These are phyloP conservation scores for Falcaria lacertinaria DNA, from an alignment of 2,888 invertebrate species.

Conservation along the genomic window DNA sequence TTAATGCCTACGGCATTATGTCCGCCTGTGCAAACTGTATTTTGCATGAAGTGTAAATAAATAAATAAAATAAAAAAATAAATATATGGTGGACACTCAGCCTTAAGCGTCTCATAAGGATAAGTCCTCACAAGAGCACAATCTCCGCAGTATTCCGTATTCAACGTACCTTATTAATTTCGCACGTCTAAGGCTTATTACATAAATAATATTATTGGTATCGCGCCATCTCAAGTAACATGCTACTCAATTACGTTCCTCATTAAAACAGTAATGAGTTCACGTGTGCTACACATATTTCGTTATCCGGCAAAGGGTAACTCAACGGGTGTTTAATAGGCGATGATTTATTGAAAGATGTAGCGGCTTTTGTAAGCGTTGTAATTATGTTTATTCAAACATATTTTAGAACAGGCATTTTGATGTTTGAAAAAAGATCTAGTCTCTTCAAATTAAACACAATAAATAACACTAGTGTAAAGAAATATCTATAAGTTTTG, in stretches of 20 bases:
- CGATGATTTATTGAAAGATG: not conserved
- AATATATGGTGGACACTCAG: no score
- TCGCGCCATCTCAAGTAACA: constrained; percentile 6
- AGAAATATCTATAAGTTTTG: no score
- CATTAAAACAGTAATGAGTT: constrained; percentile 17
- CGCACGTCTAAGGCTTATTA: constrained; percentile 1
- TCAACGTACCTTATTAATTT: not conserved
- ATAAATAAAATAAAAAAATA: no score
- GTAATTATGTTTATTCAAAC: no score
- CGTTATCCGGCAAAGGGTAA: not conserved
- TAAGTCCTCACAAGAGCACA: not conserved
- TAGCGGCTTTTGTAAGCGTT: not conserved
- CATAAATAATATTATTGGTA: not conserved
- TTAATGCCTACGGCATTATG: no score
- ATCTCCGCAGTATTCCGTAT: not conserved
- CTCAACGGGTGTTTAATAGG: not conserved
- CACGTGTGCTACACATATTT: not conserved
- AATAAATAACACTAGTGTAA: no score
- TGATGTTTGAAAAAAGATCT: no score
- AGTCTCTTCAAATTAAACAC: no score
- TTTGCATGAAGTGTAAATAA: no score
- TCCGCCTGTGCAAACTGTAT: no score
- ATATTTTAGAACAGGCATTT: no score
- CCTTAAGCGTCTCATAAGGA: no score
- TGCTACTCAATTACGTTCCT: constrained; percentile 13